Percentiles rank a stretch among this genome's conserved stretches.
phyloP scores from a whole-genome alignment of 2,888 invertebrate species.

The Drosophila bunnanda region DNA sequence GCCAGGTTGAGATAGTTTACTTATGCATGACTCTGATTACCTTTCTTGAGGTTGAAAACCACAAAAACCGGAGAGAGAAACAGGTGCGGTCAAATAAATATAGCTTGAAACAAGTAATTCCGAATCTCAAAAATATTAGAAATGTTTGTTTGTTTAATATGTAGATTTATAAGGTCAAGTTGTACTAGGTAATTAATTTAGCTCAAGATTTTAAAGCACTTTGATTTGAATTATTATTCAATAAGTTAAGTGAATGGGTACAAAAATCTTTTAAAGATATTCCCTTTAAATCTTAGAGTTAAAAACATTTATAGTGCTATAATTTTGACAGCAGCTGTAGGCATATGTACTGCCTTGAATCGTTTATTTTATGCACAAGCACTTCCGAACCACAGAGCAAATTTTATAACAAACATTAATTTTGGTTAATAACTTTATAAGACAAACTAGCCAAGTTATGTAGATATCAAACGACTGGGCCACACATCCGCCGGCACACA shows the following conservation, averaged over 20 bases:
- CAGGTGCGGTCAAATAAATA: not conserved
- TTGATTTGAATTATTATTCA: no score
- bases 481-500: slow-evolving; percentile 28
- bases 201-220: no score
- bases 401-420: slow-evolving; percentile 78
- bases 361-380: slow-evolving; percentile 64
- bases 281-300: not conserved
- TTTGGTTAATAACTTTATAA: slow-evolving; percentile 78
- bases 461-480: slow-evolving; percentile 26
- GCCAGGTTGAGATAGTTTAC: slow-evolving; percentile 17
- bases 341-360: slow-evolving; percentile 23
- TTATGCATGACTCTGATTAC: slow-evolving; percentile 46
- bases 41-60: slow-evolving; percentile 25
- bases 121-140: not conserved
- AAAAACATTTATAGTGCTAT: not conserved
- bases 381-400: slow-evolving; percentile 74
- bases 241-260: not conserved
- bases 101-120: not conserved
- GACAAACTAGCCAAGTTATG: slow-evolving; percentile 37
- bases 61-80: slow-evolving; percentile 2
- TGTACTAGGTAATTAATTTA: not conserved
- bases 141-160: no score
- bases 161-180: no score
- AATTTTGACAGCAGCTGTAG: not conserved
- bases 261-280: not conserved